phyloP scores from a whole-genome alignment of 2,888 invertebrate species.

The Gasteruption jaculator region DNA sequence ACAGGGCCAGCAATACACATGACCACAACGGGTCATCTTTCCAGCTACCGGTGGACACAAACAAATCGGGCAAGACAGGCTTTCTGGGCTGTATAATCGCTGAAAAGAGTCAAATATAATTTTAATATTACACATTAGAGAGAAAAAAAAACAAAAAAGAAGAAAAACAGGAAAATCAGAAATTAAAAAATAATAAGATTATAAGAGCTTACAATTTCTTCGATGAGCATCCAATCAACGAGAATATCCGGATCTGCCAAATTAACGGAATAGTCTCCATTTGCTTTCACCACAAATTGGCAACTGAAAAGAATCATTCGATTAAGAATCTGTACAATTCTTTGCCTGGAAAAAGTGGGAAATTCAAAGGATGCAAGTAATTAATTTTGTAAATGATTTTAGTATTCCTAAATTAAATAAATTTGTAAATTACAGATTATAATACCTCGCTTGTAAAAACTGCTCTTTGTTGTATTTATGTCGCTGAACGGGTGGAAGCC shows the following conservation, averaged over 20 bases:
- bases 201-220: slow-evolving; percentile 76
- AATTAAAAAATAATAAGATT: slow-evolving; percentile 12
- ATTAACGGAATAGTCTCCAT: slow-evolving; percentile 75
- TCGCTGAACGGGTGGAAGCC: slow-evolving; percentile 53
- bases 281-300: slow-evolving; percentile 87
- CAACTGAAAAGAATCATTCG: slow-evolving; percentile 62
- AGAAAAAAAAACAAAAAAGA: slow-evolving; percentile 1
- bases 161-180: slow-evolving; percentile 2
- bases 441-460: slow-evolving; percentile 90
- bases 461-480: slow-evolving; percentile 89
- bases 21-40: slow-evolving; percentile 91
- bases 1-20: slow-evolving; percentile 95
- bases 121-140: neutral
- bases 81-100: slow-evolving; percentile 64
- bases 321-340: slow-evolving; percentile 3
- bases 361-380: neutral
- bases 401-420: no score
- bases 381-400: neutral
- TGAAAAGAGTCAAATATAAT: slow-evolving; percentile 39
- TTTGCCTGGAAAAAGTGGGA: slow-evolving; percentile 9
- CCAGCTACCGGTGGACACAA: slow-evolving; percentile 80
- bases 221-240: slow-evolving; percentile 88
- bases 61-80: slow-evolving; percentile 87
- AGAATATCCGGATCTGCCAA: slow-evolving; percentile 81
- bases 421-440: slow-evolving; percentile 18